These are phyloP conservation scores for Todus mexicanus DNA, from an alignment of 2,797 vertebrate species.

Conservation along the genomic window DNA sequence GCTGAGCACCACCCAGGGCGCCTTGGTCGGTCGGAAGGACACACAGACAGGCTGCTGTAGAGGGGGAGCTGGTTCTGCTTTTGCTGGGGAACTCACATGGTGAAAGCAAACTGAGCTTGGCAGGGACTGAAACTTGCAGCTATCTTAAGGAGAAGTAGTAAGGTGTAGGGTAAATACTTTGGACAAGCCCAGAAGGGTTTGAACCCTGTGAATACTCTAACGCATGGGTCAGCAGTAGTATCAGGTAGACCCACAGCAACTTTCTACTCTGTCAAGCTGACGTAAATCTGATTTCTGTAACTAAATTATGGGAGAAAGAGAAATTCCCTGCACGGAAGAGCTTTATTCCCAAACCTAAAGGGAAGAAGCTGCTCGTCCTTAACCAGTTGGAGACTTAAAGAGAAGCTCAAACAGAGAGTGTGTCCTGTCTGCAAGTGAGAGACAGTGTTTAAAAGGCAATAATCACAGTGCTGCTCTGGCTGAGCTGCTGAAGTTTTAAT, in stretches of 20 bases:
- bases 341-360: background rate
- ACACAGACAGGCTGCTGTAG: background rate
- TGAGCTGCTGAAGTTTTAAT: background rate
- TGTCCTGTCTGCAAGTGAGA: background rate
- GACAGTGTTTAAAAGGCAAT: background rate
- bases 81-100: accelerated
- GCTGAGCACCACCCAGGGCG: background rate
- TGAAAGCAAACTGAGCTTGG: background rate
- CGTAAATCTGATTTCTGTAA: background rate
- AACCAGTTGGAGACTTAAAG: background rate
- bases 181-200: background rate
- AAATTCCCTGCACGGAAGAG: background rate
- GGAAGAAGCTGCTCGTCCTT: background rate
- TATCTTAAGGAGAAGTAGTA: background rate
- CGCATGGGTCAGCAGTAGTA: accelerated
- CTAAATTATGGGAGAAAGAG: background rate
- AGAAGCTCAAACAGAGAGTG: background rate
- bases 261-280: background rate
- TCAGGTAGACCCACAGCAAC: background rate
- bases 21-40: background rate
- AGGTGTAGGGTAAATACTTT: background rate
- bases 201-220: background rate
- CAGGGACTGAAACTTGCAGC: background rate
- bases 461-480: background rate
- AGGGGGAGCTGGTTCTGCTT: background rate